Conservation (phyloP, 2,797 vertebrate species). For the Acropternis orthonyx region DNA sequence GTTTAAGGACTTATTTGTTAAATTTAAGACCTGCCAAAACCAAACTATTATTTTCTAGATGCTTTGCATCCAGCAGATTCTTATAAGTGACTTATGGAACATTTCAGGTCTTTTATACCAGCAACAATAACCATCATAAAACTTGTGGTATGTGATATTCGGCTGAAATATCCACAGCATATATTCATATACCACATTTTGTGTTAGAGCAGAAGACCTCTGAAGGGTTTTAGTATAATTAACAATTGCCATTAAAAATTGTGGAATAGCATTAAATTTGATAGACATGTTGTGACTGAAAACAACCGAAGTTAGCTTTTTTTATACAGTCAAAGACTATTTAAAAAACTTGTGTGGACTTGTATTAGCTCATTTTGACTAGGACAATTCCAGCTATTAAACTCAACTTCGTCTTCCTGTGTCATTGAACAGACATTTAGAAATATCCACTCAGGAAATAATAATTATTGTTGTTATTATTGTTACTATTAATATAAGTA, state of each 20-base stretch:
- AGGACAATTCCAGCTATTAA: not conserved
- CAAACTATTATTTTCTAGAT: conserved; percentile 37
- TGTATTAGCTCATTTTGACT: not conserved
- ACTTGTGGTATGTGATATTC: not conserved
- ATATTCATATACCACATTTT: not conserved
- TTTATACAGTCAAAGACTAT: not conserved
- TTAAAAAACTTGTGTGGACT: not conserved
- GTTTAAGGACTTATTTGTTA: conserved; percentile 27
- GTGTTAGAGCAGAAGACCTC: not conserved
- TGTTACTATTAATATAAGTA: too few species aligned
- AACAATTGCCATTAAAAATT: not conserved
- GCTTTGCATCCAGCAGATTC: conserved; percentile 20
- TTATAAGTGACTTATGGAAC: conserved; percentile 25
- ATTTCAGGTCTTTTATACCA: conserved; percentile 17
- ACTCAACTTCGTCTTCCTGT: not conserved
- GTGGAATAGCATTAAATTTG: not conserved
- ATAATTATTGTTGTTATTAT: too few species aligned
- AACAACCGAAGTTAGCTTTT: not conserved
- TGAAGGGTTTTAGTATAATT: not conserved
- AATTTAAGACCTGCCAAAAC: conserved; percentile 55
- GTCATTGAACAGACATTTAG: not conserved
- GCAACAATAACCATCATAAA: conserved; percentile 16
- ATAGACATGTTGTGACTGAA: not conserved
- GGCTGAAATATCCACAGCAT: not conserved
- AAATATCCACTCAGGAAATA: not conserved